Percentiles rank a stretch among this genome's conserved stretches.
These are phyloP conservation scores for Anorthoa munda DNA, from an alignment of 2,888 invertebrate species.

Conservation along the genomic window DNA sequence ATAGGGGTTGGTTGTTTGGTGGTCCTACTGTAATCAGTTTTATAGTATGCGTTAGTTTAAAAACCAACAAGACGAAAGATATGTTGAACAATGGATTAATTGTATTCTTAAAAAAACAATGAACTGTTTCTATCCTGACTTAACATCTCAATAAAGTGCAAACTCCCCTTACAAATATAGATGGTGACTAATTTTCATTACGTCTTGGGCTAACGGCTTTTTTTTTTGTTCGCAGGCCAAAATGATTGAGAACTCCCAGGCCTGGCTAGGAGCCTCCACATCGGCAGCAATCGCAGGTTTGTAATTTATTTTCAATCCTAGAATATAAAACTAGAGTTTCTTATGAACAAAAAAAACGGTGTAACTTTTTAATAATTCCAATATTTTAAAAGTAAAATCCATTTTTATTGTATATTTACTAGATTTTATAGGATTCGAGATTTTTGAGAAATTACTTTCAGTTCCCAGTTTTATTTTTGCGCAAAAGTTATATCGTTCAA, in stretches of 20 bases:
- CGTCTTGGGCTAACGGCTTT: constrained; percentile 16
- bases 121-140: no score
- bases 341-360: not conserved
- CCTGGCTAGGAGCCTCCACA: constrained; percentile 97
- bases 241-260: constrained; percentile 97
- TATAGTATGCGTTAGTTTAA: not conserved
- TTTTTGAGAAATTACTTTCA: not conserved
- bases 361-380: not conserved
- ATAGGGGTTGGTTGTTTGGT: not conserved
- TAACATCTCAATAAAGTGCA: no score
- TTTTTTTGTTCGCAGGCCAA: constrained; percentile 93
- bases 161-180: no score
- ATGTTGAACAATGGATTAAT: not conserved
- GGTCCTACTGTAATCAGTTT: not conserved
- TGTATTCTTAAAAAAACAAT: no score
- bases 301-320: constrained; percentile 77
- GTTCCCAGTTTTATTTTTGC: no score
- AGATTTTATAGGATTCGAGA: not conserved
- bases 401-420: no score
- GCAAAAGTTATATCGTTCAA: constrained; percentile 5
- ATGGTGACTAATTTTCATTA: not conserved
- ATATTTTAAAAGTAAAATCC: not conserved
- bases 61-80: not conserved
- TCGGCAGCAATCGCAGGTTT: constrained; percentile 97
- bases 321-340: not conserved